Conservation (phyloP, 2,888 invertebrate species). For the Heteropelma amictum region DNA sequence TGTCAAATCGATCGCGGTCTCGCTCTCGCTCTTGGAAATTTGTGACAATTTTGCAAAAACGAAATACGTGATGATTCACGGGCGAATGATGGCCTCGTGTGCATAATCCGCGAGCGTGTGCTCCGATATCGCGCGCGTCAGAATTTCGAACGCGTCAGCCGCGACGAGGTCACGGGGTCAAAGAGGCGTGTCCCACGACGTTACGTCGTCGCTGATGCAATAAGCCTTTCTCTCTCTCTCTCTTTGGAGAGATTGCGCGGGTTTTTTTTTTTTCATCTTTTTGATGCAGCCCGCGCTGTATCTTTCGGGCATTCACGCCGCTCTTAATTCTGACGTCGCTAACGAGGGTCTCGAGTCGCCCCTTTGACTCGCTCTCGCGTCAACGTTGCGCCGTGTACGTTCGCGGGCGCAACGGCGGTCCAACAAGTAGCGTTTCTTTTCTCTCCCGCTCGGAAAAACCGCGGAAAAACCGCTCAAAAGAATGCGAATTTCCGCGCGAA, state of each 20-base stretch:
- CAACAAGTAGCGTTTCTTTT: neutral
- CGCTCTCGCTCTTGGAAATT: no score
- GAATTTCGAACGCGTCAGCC: no score
- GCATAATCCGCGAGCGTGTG: no score
- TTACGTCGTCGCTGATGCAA: slow-evolving; percentile 1
- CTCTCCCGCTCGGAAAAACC: no score
- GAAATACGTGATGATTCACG: no score
- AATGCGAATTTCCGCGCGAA: no score
- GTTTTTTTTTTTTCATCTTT: slow-evolving; percentile 1
- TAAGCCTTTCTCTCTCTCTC: slow-evolving; percentile 2
- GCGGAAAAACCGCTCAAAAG: no score
- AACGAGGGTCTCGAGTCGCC: neutral
- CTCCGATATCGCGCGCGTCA: no score
- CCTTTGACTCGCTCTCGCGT: neutral
- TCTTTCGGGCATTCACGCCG: neutral
- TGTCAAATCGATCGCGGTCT: no score
- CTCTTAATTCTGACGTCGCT: neutral
- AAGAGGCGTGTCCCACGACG: slow-evolving; percentile 18
- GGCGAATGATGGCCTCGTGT: no score
- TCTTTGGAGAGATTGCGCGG: no score
- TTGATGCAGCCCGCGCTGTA: slow-evolving; percentile 5
- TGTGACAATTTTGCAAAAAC: no score
- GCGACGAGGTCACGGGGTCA: slow-evolving; percentile 25
- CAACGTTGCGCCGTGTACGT: neutral
- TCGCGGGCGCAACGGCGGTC: neutral